A percentile compares a stretch with the other conserved stretches of the same genome.
Evolutionary conservation across 2,888 invertebrate genomes (phyloP).

Genomic region (Cryptus armator): DNA sequence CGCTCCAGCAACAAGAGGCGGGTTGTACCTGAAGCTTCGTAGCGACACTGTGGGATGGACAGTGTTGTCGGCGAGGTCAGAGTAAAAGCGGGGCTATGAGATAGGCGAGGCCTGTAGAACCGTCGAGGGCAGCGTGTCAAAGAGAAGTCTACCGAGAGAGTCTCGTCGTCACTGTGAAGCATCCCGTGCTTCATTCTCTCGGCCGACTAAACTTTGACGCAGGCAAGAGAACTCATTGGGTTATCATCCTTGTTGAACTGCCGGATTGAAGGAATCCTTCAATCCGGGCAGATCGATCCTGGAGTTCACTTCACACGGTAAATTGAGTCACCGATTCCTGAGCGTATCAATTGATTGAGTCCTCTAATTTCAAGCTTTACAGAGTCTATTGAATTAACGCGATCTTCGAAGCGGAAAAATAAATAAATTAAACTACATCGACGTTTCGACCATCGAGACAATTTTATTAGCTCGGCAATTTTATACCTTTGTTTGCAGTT

Average conservation of each 20-base stretch:
- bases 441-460: neutral
- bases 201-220: slow-evolving; percentile 57
- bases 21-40: slow-evolving; percentile 1
- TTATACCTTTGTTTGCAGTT: neutral
- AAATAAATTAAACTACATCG: neutral
- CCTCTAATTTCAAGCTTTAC: neutral
- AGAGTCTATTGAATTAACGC: neutral
- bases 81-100: slow-evolving; percentile 29
- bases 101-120: slow-evolving; percentile 45
- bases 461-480: neutral
- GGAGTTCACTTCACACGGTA: slow-evolving; percentile 13
- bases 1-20: slow-evolving; percentile 35
- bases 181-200: slow-evolving; percentile 22
- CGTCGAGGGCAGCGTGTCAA: slow-evolving; percentile 57
- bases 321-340: slow-evolving; percentile 36
- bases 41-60: slow-evolving; percentile 20
- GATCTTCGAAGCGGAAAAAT: neutral
- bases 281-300: slow-evolving; percentile 15
- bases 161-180: slow-evolving; percentile 30
- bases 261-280: slow-evolving; percentile 25
- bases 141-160: slow-evolving; percentile 45
- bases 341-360: neutral
- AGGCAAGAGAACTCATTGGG: slow-evolving; percentile 38
- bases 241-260: slow-evolving; percentile 39
- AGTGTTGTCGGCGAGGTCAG: slow-evolving; percentile 43